Evolutionary conservation across 2,113 vertebrate genomes (phyloP), one percentile per base, ranked within the genome.

Genomic region (Psilopsiagon aurifrons): DNA sequence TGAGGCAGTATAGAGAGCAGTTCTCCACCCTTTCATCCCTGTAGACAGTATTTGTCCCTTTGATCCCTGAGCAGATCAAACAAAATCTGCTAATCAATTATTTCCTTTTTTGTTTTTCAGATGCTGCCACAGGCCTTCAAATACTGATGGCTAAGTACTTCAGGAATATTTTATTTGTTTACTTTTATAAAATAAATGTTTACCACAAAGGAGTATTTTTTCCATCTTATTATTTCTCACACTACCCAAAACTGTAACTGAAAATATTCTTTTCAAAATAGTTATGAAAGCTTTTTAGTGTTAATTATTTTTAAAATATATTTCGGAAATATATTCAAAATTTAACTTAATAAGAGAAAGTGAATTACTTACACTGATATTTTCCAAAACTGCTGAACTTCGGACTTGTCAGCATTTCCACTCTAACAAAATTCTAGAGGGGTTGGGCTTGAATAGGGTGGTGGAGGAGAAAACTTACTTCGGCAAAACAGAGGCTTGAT

Each of bases 31-130:
- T 97, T 97, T 97, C 93, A 97, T 97, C 95, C 94, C 46, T 92
- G 70, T 78, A 96, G 94, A 96, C 96, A 96, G 94, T 91, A 89
- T 97, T 96, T 96, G 96, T 97, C 94, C 94, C 96, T 97, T 97
- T 97, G 97, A 97, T 97, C 92, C 96, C 67, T 73, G 46, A 96
- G 39, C 66, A 97, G 93, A 97, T 96, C 96, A 97, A 97, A 97
- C 92, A 95, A 95, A 97, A 94, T 89, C 62, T 71, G 87, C 92
- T 97, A 97, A 97, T 97, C 96, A 97, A 96, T 96, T 97, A 92
- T 96, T 97, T 97, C 73, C 83, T 95, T 95, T 96, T 96, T 97
- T 94, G 93, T 96, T 87, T 97, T 96, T 97, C 77, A 92, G 84
- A 90, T 80, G 77, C 85, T 96, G 94, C 96, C 92, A 96, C 87